phyloP scores from a whole-genome alignment of 2,113 vertebrate species.

The Elanus axillaris region DNA sequence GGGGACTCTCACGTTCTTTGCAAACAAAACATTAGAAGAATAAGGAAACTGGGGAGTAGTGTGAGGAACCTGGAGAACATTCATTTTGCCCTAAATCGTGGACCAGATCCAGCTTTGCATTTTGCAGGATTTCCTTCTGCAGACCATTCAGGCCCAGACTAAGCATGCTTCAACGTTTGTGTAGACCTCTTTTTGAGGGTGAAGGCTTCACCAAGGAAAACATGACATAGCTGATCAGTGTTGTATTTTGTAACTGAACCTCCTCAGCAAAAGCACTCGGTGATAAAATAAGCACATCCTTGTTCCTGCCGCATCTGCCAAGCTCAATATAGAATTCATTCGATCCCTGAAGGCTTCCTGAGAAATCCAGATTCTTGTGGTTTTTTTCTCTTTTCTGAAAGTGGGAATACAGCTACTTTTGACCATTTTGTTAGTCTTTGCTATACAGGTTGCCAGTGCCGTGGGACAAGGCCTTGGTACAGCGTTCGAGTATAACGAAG shows the following conservation, averaged over 20 bases:
- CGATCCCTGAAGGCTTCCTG: not conserved
- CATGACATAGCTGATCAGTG: fast-evolving
- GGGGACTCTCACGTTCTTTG: not conserved
- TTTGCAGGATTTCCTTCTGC: not conserved
- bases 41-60: not conserved
- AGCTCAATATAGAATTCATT: not conserved
- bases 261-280: not conserved
- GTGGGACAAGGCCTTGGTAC: not conserved
- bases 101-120: not conserved
- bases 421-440: not conserved
- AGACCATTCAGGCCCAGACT: not conserved
- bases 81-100: not conserved
- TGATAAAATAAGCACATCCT: not conserved
- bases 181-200: not conserved
- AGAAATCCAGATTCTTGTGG: not conserved
- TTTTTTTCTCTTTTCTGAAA: not conserved
- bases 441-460: not conserved
- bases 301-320: not conserved
- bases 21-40: not conserved
- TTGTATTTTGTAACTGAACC: not conserved
- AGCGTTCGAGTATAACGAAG: not conserved
- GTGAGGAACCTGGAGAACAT: not conserved
- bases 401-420: not conserved
- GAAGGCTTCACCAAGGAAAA: not conserved
- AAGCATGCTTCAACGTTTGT: not conserved